Base-by-base conservation (phyloP, 2,113 vertebrate species). In the Corythornis vintsioides region DNA sequence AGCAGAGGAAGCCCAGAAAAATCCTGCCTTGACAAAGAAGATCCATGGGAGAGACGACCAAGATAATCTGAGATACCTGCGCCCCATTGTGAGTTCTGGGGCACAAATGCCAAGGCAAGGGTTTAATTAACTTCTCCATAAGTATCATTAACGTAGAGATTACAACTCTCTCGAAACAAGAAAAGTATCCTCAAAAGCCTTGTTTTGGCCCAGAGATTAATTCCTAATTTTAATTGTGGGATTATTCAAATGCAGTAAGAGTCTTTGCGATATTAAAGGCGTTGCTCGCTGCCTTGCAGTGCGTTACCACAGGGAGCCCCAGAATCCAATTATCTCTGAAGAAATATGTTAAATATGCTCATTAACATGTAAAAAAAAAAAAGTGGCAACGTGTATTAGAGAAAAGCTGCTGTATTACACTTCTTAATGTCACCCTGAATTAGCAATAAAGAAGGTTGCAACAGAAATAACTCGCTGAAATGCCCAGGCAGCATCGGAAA, bases 271-370 rank as follows among this genome's bases (percentile, higher is more conserved):
- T 77, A 55, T 59, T 64, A 31, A 60, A 85, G 71, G 60, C 73
- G 40, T 5, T 4, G 13, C 48, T 83, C 16, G 31, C 56, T 69
- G 81, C 55, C 50, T 92, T 70, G 59, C 63, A 28, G 57, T 11
- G 76, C 25, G 5, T 63, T 79, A 43, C 55, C 53, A 20, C 75
- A 13, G 57, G 56, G 75, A 88, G 83, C 5, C 59, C 55, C 5
- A 4, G 83, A 83, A 94, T 93, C 83, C 72, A 73, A 94, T 92
- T 93, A 90, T 48, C 87, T 56, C 52, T 6, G 45, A 31, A 47
- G 73, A 83, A 90, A 83, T 43, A 60, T 33, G 73, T 22, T 19
- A 55, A 92, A 90, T 65, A 28, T 26, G 29, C 67, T 92, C 93
- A 88, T 94, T 95, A 92, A n/a, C 25, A 66, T n/a, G 67, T 70